phyloP scores from a whole-genome alignment of 2,113 vertebrate genomes.

The Baryphthengus martii region DNA sequence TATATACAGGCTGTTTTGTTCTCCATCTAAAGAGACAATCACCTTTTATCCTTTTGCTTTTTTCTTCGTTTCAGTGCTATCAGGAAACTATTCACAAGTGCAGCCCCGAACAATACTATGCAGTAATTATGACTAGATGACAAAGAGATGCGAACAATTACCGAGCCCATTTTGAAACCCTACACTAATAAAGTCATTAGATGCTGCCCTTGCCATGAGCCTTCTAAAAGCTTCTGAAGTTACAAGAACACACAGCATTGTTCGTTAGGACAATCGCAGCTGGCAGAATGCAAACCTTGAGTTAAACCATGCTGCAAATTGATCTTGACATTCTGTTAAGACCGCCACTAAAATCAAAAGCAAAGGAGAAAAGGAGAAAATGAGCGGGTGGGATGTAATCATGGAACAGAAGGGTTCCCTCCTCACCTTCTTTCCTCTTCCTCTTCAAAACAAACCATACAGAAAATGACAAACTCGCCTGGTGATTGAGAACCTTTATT shows the following conservation, averaged over 20 bases:
- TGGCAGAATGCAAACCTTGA: constrained; percentile 83
- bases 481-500: constrained; percentile 88
- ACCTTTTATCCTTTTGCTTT: constrained; percentile 73
- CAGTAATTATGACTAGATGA: constrained; percentile 93
- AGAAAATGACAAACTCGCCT: constrained; percentile 78
- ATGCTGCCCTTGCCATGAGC: constrained; percentile 84
- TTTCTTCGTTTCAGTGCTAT: constrained; percentile 73
- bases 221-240: constrained; percentile 84
- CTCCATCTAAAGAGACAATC: constrained; percentile 73
- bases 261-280: constrained; percentile 80
- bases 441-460: constrained; percentile 75
- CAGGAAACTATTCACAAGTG: constrained; percentile 79
- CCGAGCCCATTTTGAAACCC: constrained; percentile 87
- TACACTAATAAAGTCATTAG: constrained; percentile 91
- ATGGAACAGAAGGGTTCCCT: constrained; percentile 81
- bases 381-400: constrained; percentile 82
- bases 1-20: constrained; percentile 60
- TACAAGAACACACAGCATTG: constrained; percentile 87
- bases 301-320: constrained; percentile 90
- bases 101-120: constrained; percentile 78
- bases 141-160: constrained; percentile 92
- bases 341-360: constrained; percentile 84
- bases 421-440: constrained; percentile 77
- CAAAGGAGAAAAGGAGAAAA: constrained; percentile 85
- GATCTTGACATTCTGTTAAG: constrained; percentile 87